Percentiles rank a stretch among this genome's conserved stretches.
These are phyloP conservation scores for Oceanodroma tethys DNA, from an alignment of 2,113 vertebrate species.

Conservation along the genomic window DNA sequence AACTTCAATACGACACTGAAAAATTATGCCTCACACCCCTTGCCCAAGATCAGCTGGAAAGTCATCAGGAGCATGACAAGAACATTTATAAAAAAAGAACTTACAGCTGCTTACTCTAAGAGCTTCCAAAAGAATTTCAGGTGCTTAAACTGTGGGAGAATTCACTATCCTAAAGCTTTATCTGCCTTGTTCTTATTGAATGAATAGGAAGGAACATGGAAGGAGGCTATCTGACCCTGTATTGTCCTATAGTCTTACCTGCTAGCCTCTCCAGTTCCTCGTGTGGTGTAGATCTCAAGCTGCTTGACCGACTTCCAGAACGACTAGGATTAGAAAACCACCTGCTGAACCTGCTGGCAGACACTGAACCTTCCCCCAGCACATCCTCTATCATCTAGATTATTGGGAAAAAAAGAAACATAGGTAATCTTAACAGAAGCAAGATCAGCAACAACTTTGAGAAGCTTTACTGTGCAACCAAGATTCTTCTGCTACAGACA, in stretches of 20 bases:
- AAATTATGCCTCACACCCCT: neutral
- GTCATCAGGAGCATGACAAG: neutral
- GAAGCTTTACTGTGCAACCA: slow-evolving; percentile 60
- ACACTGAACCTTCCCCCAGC: slow-evolving; percentile 89
- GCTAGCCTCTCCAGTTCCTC: slow-evolving; percentile 94
- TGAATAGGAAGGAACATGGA: neutral
- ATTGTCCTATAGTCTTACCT: slow-evolving; percentile 72
- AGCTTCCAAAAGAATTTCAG: neutral
- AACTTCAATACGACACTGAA: neutral
- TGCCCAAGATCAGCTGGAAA: neutral
- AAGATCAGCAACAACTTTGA: neutral
- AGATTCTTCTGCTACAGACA: neutral
- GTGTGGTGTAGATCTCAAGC: slow-evolving; percentile 93
- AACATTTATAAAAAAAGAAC: neutral
- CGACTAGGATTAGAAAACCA: slow-evolving; percentile 94
- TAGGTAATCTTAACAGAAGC: neutral
- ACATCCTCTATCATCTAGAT: slow-evolving; percentile 97
- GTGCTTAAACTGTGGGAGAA: neutral
- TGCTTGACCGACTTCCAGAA: slow-evolving; percentile 92
- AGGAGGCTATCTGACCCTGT: neutral
- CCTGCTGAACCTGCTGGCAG: slow-evolving; percentile 92
- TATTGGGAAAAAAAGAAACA: neutral
- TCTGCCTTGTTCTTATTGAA: neutral
- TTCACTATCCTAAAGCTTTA: neutral
- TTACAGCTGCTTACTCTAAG: neutral